phyloP scores from a whole-genome alignment of 2,888 invertebrate species.

The Megaustenia siamemsis region DNA sequence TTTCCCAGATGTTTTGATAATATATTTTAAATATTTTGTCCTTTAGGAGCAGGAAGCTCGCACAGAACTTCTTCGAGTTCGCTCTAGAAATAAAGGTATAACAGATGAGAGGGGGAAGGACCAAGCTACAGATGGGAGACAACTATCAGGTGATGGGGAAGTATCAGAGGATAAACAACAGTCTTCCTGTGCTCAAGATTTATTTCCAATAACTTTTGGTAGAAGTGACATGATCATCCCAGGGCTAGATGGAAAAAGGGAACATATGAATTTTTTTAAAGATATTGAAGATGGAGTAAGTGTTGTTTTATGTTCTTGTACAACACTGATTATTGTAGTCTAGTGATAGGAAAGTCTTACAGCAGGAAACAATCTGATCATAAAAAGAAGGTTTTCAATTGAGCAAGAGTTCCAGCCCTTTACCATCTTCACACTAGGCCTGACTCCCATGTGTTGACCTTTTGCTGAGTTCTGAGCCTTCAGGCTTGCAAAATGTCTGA shows the following conservation, averaged over 20 bases:
- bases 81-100: conserved; percentile 80
- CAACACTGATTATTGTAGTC: too few species aligned
- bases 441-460: too few species aligned
- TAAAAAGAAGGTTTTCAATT: too few species aligned
- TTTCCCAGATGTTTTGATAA: not conserved
- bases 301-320: not conserved
- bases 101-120: too few species aligned
- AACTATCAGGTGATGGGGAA: too few species aligned
- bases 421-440: too few species aligned
- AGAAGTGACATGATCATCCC: conserved; percentile 81
- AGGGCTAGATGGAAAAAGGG: conserved; percentile 62
- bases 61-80: conserved; percentile 86
- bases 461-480: too few species aligned
- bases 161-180: conserved; percentile 3
- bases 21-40: too few species aligned
- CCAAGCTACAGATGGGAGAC: conserved; percentile 21
- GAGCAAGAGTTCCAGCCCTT: too few species aligned
- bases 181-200: conserved; percentile 22
- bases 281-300: conserved; percentile 86
- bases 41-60: conserved; percentile 90
- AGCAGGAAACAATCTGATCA: too few species aligned
- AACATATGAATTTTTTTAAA: conserved; percentile 91
- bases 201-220: conserved; percentile 28
- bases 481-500: too few species aligned
- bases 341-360: too few species aligned